Evolutionary conservation across 2,797 vertebrate genomes (phyloP), one percentile per base, ranked within the genome.

Genomic region (Ptychobarbus kaznakovi): DNA sequence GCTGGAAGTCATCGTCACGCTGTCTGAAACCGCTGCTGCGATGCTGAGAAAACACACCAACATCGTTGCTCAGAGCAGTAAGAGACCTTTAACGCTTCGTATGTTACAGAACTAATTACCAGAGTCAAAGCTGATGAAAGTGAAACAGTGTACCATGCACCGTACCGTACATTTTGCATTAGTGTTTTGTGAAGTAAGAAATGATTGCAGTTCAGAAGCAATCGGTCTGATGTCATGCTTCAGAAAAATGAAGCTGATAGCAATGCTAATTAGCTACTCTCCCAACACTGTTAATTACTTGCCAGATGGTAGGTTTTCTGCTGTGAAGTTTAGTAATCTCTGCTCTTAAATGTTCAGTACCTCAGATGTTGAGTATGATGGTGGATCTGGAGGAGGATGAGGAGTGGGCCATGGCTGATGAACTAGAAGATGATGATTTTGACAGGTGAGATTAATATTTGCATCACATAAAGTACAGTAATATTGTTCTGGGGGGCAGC

Each of bases 321-420:
- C 38, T 70, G 38, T 63, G 13, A 35, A 3, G 20, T 38, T 38
- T 3, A 32, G 15, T 3, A 3, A 35, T 11, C 1, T 66, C 65
- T 44, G 20, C 20, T 3, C 9, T 61, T 65, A 28, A 75, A 4
- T 79, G 61, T 68, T 89, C 85, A 99, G 98, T 99, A 90, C 98
- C 97, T 86, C 98, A 99, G 91, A 99, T 99, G 98, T 89, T 99
- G 91, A 93, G 98, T 1, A 99, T 99, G 98, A 99, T 99, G 98
- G 98, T 99, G 91, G 98, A 99, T 90, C 94, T 99, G 7, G 98
- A 99, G 92, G 98, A 99, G 16, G 98, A 99, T 66, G 98, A 99
- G 56, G 97, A 99, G 28, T 99, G 98, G 98, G 96, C 98, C 58
- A 96, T 97, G 94, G 96, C 97, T 1, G 98, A 99, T 74, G 98